Evolutionary conservation across 2,113 vertebrate genomes (phyloP).

Genomic region (Nothobranchius furzeri): DNA sequence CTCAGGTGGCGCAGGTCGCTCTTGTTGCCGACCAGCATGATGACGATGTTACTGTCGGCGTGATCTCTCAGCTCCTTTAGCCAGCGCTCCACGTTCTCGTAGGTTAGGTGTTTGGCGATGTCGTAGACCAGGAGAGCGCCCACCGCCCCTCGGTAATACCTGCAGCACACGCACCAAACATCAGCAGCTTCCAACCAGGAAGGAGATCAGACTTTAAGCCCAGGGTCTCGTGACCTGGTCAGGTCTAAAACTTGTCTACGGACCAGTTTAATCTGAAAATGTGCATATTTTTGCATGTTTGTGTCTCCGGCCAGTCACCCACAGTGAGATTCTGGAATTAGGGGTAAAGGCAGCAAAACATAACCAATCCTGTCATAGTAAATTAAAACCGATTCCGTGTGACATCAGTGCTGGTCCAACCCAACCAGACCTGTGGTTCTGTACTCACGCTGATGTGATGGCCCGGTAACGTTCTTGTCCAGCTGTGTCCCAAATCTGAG

Average conservation of each 20-base stretch:
- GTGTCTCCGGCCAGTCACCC: too few relatives aligned
- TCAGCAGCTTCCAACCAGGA: too few relatives aligned
- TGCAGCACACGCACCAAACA: slow-evolving; percentile 39
- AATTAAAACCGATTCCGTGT: too few relatives aligned
- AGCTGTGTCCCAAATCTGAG: slow-evolving; percentile 95
- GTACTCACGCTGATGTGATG: slow-evolving; percentile 93
- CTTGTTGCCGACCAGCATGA: slow-evolving; percentile 99
- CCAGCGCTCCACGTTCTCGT: slow-evolving; percentile 98
- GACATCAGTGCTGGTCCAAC: too few relatives aligned
- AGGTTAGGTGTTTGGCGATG: slow-evolving; percentile 97
- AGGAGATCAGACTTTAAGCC: too few relatives aligned
- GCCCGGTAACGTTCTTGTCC: slow-evolving; percentile 94
- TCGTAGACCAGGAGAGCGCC: slow-evolving; percentile 96
- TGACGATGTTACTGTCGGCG: slow-evolving; percentile 97
- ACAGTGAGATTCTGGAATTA: too few relatives aligned
- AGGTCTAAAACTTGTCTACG: too few relatives aligned
- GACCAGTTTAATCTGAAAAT: too few relatives aligned
- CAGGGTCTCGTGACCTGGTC: too few relatives aligned
- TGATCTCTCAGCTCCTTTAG: slow-evolving; percentile 97
- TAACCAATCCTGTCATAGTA: too few relatives aligned
- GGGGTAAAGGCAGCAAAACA: too few relatives aligned
- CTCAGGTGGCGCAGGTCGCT: slow-evolving; percentile 96
- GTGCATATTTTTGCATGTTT: too few relatives aligned
- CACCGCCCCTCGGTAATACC: slow-evolving; percentile 96
- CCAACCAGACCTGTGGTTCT: neutral